Base-by-base conservation (phyloP, 64 coral and sea anemone species). In the Hydrozoanthus tunicans region DNA sequence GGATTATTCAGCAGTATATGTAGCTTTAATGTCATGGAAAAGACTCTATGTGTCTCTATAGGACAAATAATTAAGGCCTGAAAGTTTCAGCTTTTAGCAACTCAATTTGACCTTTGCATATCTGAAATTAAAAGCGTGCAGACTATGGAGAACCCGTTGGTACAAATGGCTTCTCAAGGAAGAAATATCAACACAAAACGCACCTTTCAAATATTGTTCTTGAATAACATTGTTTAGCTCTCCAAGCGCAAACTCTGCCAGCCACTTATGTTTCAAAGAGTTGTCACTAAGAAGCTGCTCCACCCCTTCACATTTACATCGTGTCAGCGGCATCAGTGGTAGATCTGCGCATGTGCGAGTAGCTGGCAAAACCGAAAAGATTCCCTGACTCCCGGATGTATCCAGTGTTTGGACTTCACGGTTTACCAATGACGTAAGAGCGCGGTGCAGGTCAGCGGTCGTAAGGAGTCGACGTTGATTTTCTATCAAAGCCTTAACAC, bases 241-340 rank as follows among this genome's bases (percentile, higher is more conserved):
- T 10, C 92, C 92, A 13, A 93, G 5, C 6, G 92, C 85, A 82
- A 90, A 93, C 66, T 93, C 92, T 4, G 92, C 92, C 85, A 93
- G 76, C 92, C 92, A 93, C 58, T 81, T 89, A 5, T 89, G 77
- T 56, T 81, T 69, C 3, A 77, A 77, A 11, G 92, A 69, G 15
- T 93, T 89, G 11, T 93, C 85, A 51, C 24, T 26, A 5, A 90
- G 56, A 62, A 59, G 10, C 55, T 89, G 56, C 27, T 93, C 92
- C 51, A 25, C 71, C 9, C 79, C 86, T 62, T 93, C 92, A n/a
- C 92, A 93, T 8, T 90, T 84, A 55, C 92, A 93, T 51, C 92
- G 73, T 7, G 86, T 69, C 24, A 93, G 57, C 7, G 92, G 86
- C 77, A 90, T 80, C 54, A 93, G 77, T 3, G 63, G 79, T 67